Evolutionary conservation across 2,113 vertebrate genomes (phyloP), one percentile per base, ranked within the genome.

Genomic region (Etheostoma spectabile): DNA sequence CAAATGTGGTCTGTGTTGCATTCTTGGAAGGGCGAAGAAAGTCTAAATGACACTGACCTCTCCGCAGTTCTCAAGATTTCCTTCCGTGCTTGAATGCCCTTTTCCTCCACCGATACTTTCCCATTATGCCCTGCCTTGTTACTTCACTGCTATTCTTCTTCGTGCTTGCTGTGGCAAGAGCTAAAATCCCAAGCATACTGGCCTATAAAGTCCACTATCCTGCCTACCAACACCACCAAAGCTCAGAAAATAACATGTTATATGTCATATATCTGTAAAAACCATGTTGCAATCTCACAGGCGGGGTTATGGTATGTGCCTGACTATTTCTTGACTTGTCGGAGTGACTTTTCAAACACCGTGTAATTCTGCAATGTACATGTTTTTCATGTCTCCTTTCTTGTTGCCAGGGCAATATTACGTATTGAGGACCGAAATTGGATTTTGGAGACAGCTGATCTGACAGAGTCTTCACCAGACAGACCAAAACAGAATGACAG

Each of bases 391-490:
- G 51, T 72, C 49, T 79, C 38, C n/a, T 1, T 61, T 69, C 49
- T 56, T 84, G 30, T 78, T 76, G 13, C 24, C 24, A 38, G 8
- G 0, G 62, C 15, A 75, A 82, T 75, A 82, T 79, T 84, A 77
- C 63, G 45, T 22, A 72, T 61, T 51, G 72, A 68, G 22, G 52
- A 60, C n/a, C 27, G 72, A 63, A 83, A 75, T 83, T 83, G 52
- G 80, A 82, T 77, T 87, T 77, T 55, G 60, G 49, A 81, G 85
- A 90, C 77, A 71, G 38, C 63, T 80, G 85, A 84, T 88, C 66
- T 77, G n/a, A n/a, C n/a, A n/a, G n/a, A n/a, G 67, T 84, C 68
- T 85, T 84, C 63, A 76, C 64, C 53, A 77, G 72, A 78, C 53
- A 75, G 52, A 79, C 2, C 38, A 42, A 42, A 42, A 10, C 46